These are phyloP conservation scores for Embidobia sp. DNA, from an alignment of 2,888 invertebrate genomes.

Conservation along the genomic window DNA sequence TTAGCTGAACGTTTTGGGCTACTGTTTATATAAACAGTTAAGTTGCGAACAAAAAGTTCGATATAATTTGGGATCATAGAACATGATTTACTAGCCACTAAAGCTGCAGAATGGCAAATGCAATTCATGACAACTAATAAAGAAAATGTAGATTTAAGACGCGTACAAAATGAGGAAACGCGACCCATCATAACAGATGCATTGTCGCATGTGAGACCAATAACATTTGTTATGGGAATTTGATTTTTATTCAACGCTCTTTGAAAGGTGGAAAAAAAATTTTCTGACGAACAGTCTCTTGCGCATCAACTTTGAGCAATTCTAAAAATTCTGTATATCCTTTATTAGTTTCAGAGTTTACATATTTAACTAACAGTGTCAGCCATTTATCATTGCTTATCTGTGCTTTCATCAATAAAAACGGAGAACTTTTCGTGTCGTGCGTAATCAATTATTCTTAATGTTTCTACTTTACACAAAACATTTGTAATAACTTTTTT, in stretches of 20 bases:
- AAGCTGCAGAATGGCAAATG: constrained; percentile 41
- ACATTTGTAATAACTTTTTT: constrained; percentile 11
- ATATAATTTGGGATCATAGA: constrained; percentile 32
- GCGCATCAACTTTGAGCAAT: constrained; percentile 1
- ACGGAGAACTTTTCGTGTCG: constrained; percentile 9
- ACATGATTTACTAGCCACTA: constrained; percentile 32
- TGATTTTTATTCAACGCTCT: neutral
- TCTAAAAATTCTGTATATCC: constrained; percentile 4
- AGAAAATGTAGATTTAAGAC: neutral
- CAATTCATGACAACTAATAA: neutral
- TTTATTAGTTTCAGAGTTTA: neutral
- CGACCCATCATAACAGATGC: constrained; percentile 19
- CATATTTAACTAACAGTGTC: constrained; percentile 1
- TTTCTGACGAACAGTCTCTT: constrained; percentile 4
- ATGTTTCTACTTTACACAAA: neutral
- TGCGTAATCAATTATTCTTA: neutral
- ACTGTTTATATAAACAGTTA: neutral
- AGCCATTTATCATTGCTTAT: constrained; percentile 7
- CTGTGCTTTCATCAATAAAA: constrained; percentile 17
- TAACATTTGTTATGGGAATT: constrained; percentile 9
- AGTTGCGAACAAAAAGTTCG: neutral
- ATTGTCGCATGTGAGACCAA: constrained; percentile 24
- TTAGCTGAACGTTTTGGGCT: constrained; percentile 18
- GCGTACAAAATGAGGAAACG: constrained; percentile 41
- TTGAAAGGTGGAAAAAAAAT: constrained; percentile 26